Conservation (phyloP, 1,140 invertebrate species). For the Probaryconus sp. region DNA sequence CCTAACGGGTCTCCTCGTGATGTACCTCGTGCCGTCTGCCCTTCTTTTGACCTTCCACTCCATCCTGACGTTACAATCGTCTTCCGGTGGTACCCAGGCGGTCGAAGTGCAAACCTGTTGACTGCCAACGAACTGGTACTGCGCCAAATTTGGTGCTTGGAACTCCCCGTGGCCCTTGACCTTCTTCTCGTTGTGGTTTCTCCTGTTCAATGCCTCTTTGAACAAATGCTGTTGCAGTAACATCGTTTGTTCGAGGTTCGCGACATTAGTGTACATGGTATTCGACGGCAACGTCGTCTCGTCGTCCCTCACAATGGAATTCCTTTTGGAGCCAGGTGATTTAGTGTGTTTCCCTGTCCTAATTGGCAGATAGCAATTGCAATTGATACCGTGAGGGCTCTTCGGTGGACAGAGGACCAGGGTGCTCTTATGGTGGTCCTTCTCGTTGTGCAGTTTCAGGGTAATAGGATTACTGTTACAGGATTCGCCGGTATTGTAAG, state of each 20-base stretch:
- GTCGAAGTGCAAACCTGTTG: slow-evolving; percentile 77
- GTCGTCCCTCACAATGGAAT: slow-evolving; percentile 65
- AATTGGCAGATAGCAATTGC: slow-evolving; percentile 68
- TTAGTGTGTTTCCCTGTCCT: slow-evolving; percentile 61
- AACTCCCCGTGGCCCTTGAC: slow-evolving; percentile 71
- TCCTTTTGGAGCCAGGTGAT: slow-evolving; percentile 60
- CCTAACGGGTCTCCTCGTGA: slow-evolving; percentile 85
- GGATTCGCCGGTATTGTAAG: slow-evolving; percentile 88
- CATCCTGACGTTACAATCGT: slow-evolving; percentile 79
- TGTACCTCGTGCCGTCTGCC: slow-evolving; percentile 88
- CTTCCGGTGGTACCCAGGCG: slow-evolving; percentile 68
- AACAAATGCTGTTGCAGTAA: slow-evolving; percentile 85
- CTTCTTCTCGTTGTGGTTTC: slow-evolving; percentile 69
- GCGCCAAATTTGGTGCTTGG: slow-evolving; percentile 80
- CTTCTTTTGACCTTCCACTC: slow-evolving; percentile 90
- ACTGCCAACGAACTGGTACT: slow-evolving; percentile 81
- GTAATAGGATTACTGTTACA: slow-evolving; percentile 85
- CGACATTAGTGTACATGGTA: slow-evolving; percentile 86
- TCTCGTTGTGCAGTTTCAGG: slow-evolving; percentile 79
- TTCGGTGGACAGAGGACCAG: slow-evolving; percentile 75
- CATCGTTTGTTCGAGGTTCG: slow-evolving; percentile 86
- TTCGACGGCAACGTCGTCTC: slow-evolving; percentile 71
- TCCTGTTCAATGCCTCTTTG: slow-evolving; percentile 79
- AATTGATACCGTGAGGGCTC: slow-evolving; percentile 47
- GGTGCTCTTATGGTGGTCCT: slow-evolving; percentile 77